phyloP scores from a whole-genome alignment of 92 coral and sea anemone species.

The Bergia sp. region DNA sequence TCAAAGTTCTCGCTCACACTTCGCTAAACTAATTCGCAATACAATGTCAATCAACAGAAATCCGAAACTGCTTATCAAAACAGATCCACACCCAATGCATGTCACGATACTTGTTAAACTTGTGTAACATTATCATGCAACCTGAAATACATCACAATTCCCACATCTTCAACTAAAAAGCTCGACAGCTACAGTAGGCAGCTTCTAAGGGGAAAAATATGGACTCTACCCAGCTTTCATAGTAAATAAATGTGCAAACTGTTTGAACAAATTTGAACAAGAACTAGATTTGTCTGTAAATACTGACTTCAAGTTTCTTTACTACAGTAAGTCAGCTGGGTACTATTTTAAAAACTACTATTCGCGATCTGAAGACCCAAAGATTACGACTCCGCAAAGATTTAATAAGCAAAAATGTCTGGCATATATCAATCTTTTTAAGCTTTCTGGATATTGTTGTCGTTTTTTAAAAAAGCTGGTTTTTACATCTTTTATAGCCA shows the following conservation, averaged over 20 bases:
- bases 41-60: slow-evolving; percentile 26
- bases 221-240: neutral
- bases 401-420: neutral
- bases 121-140: neutral
- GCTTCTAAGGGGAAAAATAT: neutral
- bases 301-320: slow-evolving; percentile 9
- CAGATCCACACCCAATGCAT: slow-evolving; percentile 17
- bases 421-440: slow-evolving; percentile 10
- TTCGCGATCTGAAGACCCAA: neutral
- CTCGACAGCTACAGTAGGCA: neutral
- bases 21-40: neutral
- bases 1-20: neutral
- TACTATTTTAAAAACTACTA: too few species aligned
- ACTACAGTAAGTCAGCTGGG: neutral
- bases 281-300: neutral
- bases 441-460: neutral
- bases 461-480: neutral
- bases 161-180: neutral
- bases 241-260: neutral
- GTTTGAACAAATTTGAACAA: neutral
- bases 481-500: neutral
- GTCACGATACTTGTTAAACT: neutral
- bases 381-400: slow-evolving; percentile 6
- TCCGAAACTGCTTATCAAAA: neutral
- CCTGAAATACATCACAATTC: neutral